A percentile compares a stretch with the other conserved stretches of the same genome.
Conservation (phyloP, 1,140 invertebrate genomes). For the Drosophila repleta region DNA sequence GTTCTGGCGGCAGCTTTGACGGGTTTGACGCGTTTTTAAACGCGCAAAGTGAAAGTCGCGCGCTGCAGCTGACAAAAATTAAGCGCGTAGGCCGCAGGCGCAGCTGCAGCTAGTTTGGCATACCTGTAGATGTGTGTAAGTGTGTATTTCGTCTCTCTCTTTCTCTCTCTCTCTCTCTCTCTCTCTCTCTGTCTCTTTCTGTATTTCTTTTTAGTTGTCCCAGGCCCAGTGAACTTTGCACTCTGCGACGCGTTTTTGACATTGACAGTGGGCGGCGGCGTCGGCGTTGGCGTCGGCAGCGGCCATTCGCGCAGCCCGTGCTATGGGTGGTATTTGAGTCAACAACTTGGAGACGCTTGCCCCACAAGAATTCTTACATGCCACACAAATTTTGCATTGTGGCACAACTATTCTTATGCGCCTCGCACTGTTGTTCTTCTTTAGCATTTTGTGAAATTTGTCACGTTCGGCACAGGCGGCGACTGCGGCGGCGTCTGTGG, state of each 20-base stretch:
- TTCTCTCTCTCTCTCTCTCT: too few species aligned
- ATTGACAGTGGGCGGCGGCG: slow-evolving; percentile 26
- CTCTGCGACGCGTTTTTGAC: slow-evolving; percentile 33
- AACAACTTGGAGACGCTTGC: slow-evolving; percentile 25
- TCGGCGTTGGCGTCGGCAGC: not conserved
- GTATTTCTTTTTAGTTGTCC: slow-evolving; percentile 14
- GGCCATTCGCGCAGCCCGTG: not conserved
- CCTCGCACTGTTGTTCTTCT: slow-evolving; percentile 29
- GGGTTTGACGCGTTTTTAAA: slow-evolving; percentile 66
- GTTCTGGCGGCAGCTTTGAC: slow-evolving; percentile 56
- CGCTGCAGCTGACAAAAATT: slow-evolving; percentile 46
- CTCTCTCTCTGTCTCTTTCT: not conserved
- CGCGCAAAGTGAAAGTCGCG: slow-evolving; percentile 68
- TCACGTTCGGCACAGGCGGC: slow-evolving; percentile 56
- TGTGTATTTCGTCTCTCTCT: not conserved
- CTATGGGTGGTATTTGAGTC: slow-evolving; percentile 21
- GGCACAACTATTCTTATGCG: slow-evolving; percentile 68
- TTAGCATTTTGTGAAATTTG: slow-evolving; percentile 66
- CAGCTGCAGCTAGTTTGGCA: slow-evolving; percentile 14
- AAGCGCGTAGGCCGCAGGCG: slow-evolving; percentile 25
- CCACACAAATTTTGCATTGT: slow-evolving; percentile 56
- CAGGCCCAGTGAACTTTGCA: slow-evolving; percentile 51
- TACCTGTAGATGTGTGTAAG: not conserved
- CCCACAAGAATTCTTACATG: slow-evolving; percentile 60
- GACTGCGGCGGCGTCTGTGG: not conserved